Evolutionary conservation across 1,140 invertebrate species (phyloP).

Genomic region (Leptestheria dahalacensis): DNA sequence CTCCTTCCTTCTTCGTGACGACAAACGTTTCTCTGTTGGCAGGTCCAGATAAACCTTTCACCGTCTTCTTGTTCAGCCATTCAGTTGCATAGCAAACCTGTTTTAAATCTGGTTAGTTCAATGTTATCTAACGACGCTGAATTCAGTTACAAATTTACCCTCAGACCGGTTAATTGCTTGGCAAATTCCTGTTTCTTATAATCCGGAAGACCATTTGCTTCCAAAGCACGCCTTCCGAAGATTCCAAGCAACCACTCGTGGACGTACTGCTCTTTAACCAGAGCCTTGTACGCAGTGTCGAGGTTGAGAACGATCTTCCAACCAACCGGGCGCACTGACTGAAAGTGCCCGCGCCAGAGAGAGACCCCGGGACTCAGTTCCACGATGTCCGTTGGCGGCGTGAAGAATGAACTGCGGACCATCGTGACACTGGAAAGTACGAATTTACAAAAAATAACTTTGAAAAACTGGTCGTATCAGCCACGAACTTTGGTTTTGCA

Average conservation of each 20-base stretch:
- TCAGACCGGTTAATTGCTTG: slow-evolving; percentile 1
- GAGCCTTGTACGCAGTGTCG: slow-evolving; percentile 37
- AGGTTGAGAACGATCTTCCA: slow-evolving; percentile 55
- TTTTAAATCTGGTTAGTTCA: too few species aligned
- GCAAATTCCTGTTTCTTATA: slow-evolving; percentile 1
- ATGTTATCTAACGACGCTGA: slow-evolving; percentile 8
- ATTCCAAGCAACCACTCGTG: slow-evolving; percentile 4
- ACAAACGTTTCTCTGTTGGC: slow-evolving; percentile 11
- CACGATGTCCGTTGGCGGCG: not conserved
- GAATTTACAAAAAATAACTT: not conserved
- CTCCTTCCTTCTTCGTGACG: not conserved
- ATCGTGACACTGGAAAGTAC: not conserved
- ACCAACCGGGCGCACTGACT: slow-evolving; percentile 48
- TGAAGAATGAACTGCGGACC: not conserved
- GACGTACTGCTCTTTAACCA: slow-evolving; percentile 9
- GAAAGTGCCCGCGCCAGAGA: slow-evolving; percentile 54
- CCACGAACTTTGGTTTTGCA: not conserved
- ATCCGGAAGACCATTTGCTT: not conserved
- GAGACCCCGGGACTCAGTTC: slow-evolving; percentile 45
- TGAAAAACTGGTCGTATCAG: not conserved
- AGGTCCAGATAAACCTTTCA: slow-evolving; percentile 6
- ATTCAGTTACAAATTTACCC: slow-evolving; percentile 21
- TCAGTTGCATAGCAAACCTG: slow-evolving; percentile 8
- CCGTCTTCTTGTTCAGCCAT: not conserved
- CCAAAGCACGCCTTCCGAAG: not conserved